Percentiles rank a stretch among this genome's conserved stretches.
Conservation (phyloP, 1,140 invertebrate genomes). For the Drosophila tristis region DNA sequence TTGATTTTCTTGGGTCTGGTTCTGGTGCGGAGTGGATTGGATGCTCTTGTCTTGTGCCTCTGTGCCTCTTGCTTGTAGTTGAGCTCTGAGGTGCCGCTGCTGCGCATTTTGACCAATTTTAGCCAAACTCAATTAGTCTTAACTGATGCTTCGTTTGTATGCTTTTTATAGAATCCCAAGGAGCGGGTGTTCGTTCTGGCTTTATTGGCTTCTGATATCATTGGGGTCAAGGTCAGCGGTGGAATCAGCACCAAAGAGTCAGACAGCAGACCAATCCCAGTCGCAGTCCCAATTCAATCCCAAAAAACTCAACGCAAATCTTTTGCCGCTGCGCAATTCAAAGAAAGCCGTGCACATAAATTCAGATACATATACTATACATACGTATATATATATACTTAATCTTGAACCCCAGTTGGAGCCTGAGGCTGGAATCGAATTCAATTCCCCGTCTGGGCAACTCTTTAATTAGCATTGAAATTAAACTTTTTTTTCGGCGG, state of each 20-base stretch:
- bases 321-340: slow-evolving; percentile 63
- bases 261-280: slow-evolving; percentile 20
- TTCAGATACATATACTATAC: slow-evolving; percentile 32
- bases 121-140: slow-evolving; percentile 76
- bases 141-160: slow-evolving; percentile 59
- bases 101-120: slow-evolving; percentile 77
- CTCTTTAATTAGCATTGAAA: slow-evolving; percentile 76
- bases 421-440: slow-evolving; percentile 25
- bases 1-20: slow-evolving; percentile 14
- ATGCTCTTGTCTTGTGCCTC: slow-evolving; percentile 39
- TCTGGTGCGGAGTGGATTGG: slow-evolving; percentile 14
- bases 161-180: slow-evolving; percentile 54
- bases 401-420: background rate
- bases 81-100: slow-evolving; percentile 1
- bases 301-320: slow-evolving; percentile 1
- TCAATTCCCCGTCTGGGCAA: slow-evolving; percentile 28
- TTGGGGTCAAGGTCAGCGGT: slow-evolving; percentile 64
- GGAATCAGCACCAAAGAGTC: slow-evolving; percentile 21
- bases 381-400: slow-evolving; percentile 13
- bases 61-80: too few species aligned
- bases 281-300: slow-evolving; percentile 16
- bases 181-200: slow-evolving; percentile 21
- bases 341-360: slow-evolving; percentile 74
- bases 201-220: slow-evolving; percentile 58
- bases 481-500: slow-evolving; percentile 40